These are phyloP conservation scores for Notolepis coatsorum DNA, from an alignment of 2,797 vertebrate genomes.

Conservation along the genomic window DNA sequence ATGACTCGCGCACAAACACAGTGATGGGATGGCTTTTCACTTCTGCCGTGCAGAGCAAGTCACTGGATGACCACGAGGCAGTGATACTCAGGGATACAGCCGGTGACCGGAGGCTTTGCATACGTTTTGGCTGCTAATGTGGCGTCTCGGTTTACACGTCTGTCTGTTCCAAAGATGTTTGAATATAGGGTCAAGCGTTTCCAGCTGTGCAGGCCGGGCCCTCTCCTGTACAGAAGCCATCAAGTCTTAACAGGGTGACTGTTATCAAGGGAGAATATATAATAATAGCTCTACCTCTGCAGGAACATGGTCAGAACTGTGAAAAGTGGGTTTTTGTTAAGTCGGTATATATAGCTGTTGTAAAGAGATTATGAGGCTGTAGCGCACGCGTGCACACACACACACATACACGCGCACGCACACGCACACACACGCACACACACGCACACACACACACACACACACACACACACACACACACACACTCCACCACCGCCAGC, in stretches of 20 bases:
- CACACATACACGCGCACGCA: no score
- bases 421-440: no score
- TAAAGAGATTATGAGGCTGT: not conserved
- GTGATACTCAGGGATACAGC: slow-evolving; percentile 40
- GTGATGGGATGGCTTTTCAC: slow-evolving; percentile 45
- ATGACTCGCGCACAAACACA: slow-evolving; percentile 31
- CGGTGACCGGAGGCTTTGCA: slow-evolving; percentile 34
- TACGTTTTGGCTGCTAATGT: slow-evolving; percentile 58
- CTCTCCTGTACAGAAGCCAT: slow-evolving; percentile 30
- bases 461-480: not conserved
- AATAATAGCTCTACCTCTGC: slow-evolving; percentile 30
- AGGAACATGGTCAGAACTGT: slow-evolving; percentile 30
- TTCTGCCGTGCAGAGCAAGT: slow-evolving; percentile 39
- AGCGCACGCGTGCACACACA: no score
- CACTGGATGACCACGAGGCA: slow-evolving; percentile 32
- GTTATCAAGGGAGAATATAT: slow-evolving; percentile 32
- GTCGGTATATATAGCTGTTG: not conserved
- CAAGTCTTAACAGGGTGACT: slow-evolving; percentile 23
- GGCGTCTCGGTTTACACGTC: slow-evolving; percentile 55
- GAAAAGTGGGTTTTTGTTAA: slow-evolving; percentile 9
- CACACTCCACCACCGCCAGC: no score
- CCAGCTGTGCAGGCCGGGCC: slow-evolving; percentile 35
- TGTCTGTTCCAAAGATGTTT: slow-evolving; percentile 40
- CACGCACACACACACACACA: no score
- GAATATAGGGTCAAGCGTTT: slow-evolving; percentile 32